These are phyloP conservation scores for Latheticus oryzae DNA, from an alignment of 2,888 invertebrate genomes.

Conservation along the genomic window DNA sequence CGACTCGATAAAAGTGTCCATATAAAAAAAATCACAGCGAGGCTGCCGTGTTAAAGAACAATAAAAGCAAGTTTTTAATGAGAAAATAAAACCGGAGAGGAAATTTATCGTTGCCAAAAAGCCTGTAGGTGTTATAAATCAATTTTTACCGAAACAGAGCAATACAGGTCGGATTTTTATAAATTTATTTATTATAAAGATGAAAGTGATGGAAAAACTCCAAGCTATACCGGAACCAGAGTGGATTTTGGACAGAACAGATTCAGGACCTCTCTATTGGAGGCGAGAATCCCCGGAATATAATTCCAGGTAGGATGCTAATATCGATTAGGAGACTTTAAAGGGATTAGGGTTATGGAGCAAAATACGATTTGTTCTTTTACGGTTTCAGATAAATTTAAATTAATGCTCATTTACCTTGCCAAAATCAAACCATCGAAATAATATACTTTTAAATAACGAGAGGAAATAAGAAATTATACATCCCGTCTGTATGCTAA, in stretches of 20 bases:
- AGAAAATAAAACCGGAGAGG: slow-evolving; percentile 30
- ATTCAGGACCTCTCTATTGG: slow-evolving; percentile 63
- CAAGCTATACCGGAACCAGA: slow-evolving; percentile 59
- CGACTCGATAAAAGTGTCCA: slow-evolving; percentile 21
- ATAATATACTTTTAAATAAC: slow-evolving; percentile 9
- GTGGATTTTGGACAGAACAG: slow-evolving; percentile 64
- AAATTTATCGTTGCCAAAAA: slow-evolving; percentile 33
- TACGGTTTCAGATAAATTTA: slow-evolving; percentile 11
- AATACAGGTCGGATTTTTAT: slow-evolving; percentile 13
- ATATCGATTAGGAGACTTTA: too few relatives aligned
- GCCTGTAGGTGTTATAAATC: slow-evolving; percentile 28
- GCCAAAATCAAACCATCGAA: slow-evolving; percentile 1
- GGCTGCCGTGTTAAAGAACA: slow-evolving; percentile 35
- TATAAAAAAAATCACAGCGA: slow-evolving; percentile 19
- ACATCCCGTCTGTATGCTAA: not conserved
- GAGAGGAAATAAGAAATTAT: slow-evolving; percentile 22
- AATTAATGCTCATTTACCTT: slow-evolving; percentile 6
- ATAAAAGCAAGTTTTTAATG: slow-evolving; percentile 39
- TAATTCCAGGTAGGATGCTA: slow-evolving; percentile 57
- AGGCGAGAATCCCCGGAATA: slow-evolving; percentile 58
- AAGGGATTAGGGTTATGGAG: not conserved
- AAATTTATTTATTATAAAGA: slow-evolving; percentile 12
- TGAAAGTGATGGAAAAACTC: slow-evolving; percentile 46
- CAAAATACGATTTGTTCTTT: slow-evolving; percentile 8
- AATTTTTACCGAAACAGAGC: slow-evolving; percentile 18